Base-by-base conservation (phyloP, 2,888 invertebrate species). In the Caenorhabditis sp. region DNA sequence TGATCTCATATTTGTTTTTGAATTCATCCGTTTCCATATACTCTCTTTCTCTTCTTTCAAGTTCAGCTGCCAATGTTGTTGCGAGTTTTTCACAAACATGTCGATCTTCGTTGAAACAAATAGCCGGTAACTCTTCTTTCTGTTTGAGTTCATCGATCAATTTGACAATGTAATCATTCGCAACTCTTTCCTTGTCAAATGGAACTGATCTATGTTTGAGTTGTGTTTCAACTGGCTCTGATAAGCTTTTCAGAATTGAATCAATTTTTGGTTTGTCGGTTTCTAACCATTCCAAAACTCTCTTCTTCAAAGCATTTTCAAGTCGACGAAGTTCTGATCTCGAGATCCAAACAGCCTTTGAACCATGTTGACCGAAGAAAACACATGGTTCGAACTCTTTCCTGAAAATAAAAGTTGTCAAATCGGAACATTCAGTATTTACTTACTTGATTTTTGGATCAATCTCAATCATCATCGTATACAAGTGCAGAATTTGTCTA, bases 101-200 rank as follows among this genome's bases (percentile, higher is more conserved):
- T 59, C 86, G 84, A 68, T 85, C 82, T 57, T 86, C 86, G 61
- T 84, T 86, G 81, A 86, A 86, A 60, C 86, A 87, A 50, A 86
- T 81, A 1, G 84, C 85, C 20, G 86, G 86, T 12, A 86, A 69
- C 72, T 84, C 85, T 26, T 74, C 76, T 54, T 80, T 80, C 52
- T 81, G 77, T 59, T 78, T 78, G 59, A 87, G 63, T 43, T 84
- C 76, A 27, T 86, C 85, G 27, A 86, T 66, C 50, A 87, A 69
- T 7, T 77, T 76, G 10, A 84, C 80, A 58, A 86, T 82, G 61
- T 86, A 84, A 65, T 84, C 76, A 21, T 76, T 67, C 52, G 86
- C 84, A 7, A 79, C 76, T 49, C 76, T 72, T 36, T 76, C 70
- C 73, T 82, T 83, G 59, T 86, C 78, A 72, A 83, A 84, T 26